Evolutionary conservation across 2,113 vertebrate genomes (phyloP).

Genomic region (Thunnus thynnus): DNA sequence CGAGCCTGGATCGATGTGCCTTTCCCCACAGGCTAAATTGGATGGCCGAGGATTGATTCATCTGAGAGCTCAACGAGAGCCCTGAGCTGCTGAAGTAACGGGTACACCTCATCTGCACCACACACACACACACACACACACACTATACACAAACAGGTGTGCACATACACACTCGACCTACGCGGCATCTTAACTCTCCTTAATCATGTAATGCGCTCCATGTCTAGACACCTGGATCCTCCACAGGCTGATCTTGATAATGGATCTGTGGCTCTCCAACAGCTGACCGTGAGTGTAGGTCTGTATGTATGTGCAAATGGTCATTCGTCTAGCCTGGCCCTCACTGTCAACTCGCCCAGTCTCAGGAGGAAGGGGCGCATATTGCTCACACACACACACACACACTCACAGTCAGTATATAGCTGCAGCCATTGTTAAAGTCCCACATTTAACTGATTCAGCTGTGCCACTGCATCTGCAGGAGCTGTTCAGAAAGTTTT

Average conservation of each 20-base stretch:
- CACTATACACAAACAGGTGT: neutral
- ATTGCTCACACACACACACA: slow-evolving; percentile 6
- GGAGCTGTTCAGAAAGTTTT: neutral
- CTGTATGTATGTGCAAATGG: slow-evolving; percentile 52
- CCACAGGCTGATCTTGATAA: slow-evolving; percentile 70
- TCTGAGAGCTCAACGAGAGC: slow-evolving; percentile 54
- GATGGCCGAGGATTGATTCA: slow-evolving; percentile 71
- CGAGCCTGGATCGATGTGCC: slow-evolving; percentile 49
- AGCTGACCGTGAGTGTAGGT: slow-evolving; percentile 71
- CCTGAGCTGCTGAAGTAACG: slow-evolving; percentile 25
- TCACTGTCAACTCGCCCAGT: slow-evolving; percentile 42
- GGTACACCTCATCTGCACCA: slow-evolving; percentile 15
- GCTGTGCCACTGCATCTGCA: neutral
- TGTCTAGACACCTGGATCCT: slow-evolving; percentile 67
- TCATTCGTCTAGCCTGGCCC: slow-evolving; percentile 72
- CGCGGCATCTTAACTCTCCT: slow-evolving; percentile 43
- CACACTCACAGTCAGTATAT: slow-evolving; percentile 19
- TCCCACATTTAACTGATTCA: slow-evolving; percentile 15
- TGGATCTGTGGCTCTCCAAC: slow-evolving; percentile 70
- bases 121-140: slow-evolving; percentile 31
- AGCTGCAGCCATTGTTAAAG: slow-evolving; percentile 16
- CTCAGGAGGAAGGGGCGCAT: slow-evolving; percentile 20
- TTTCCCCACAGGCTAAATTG: slow-evolving; percentile 64
- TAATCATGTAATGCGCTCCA: slow-evolving; percentile 64
- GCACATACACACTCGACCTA: slow-evolving; percentile 33